Evolutionary conservation across 2,888 invertebrate genomes (phyloP).

Genomic region (Linnaemya vulpina): DNA sequence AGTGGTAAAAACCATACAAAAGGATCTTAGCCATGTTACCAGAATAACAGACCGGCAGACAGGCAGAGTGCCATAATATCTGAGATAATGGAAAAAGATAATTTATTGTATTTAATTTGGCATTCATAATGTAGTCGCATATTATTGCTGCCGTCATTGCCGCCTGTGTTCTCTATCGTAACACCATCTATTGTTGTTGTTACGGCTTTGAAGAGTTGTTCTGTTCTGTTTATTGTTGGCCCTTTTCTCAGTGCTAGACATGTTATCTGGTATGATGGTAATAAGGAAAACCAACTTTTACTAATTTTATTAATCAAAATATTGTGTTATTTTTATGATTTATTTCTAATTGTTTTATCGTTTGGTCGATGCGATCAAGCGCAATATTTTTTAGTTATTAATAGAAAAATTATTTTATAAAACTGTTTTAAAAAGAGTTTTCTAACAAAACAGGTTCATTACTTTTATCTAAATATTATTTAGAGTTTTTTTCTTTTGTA

Average conservation of each 20-base stretch:
- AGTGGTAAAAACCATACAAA: conserved; percentile 30
- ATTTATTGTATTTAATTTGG: conserved; percentile 82
- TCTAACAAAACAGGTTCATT: background rate
- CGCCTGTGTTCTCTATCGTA: conserved; percentile 33
- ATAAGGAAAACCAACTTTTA: conserved; percentile 51
- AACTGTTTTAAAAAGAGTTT: background rate
- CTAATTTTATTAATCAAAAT: conserved; percentile 49
- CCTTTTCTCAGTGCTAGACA: conserved; percentile 17
- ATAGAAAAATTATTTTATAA: background rate
- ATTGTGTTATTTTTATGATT: conserved; percentile 1
- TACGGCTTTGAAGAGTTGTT: background rate
- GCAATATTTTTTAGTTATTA: background rate
- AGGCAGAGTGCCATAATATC: conserved; percentile 3
- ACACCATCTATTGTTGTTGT: conserved; percentile 33
- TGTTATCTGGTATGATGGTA: conserved; percentile 16
- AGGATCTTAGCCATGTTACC: conserved; percentile 9
- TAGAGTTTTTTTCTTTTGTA: too few species aligned
- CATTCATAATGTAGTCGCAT: conserved; percentile 66
- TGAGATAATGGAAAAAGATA: conserved; percentile 78
- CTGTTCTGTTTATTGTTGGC: conserved; percentile 47
- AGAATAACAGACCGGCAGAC: too few species aligned
- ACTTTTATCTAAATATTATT: too few species aligned
- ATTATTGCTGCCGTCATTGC: conserved; percentile 39
- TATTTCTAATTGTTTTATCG: background rate
- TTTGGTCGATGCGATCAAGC: background rate